Conservation (phyloP, 2,888 invertebrate species). For the Micoletzkya japonica region DNA sequence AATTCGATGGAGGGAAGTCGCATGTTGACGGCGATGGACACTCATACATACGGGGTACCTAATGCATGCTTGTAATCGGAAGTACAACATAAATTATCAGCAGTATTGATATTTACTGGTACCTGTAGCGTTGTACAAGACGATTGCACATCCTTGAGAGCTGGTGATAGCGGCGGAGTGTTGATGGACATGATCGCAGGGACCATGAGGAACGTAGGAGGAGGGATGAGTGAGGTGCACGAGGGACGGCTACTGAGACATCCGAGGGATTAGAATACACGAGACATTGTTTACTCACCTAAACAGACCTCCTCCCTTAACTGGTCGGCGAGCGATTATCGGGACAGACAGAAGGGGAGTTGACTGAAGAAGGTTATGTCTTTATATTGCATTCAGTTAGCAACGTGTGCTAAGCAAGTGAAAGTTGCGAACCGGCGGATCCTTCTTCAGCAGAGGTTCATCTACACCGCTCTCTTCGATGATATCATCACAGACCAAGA, state of each 20-base stretch:
- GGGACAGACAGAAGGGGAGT: conserved; percentile 20
- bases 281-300: not conserved
- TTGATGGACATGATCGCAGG: conserved; percentile 50
- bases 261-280: not conserved
- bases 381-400: too few relatives aligned
- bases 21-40: conserved; percentile 47
- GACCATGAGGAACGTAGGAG: conserved; percentile 51
- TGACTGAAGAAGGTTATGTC: not conserved
- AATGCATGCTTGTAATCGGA: too few relatives aligned
- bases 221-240: conserved; percentile 37
- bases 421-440: too few relatives aligned
- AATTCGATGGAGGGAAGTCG: conserved; percentile 44
- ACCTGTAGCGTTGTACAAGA: conserved; percentile 9
- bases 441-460: conserved; percentile 19
- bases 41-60: conserved; percentile 49
- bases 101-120: too few relatives aligned
- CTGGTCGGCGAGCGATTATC: conserved; percentile 10
- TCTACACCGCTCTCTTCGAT: conserved; percentile 20
- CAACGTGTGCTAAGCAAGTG: too few relatives aligned
- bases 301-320: conserved; percentile 17
- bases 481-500: too few relatives aligned
- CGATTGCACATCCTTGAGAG: not conserved
- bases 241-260: not conserved
- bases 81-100: too few relatives aligned
- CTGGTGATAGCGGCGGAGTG: conserved; percentile 45